Evolutionary conservation across 2,888 invertebrate species (phyloP).

Genomic region (Hypena proboscidalis): DNA sequence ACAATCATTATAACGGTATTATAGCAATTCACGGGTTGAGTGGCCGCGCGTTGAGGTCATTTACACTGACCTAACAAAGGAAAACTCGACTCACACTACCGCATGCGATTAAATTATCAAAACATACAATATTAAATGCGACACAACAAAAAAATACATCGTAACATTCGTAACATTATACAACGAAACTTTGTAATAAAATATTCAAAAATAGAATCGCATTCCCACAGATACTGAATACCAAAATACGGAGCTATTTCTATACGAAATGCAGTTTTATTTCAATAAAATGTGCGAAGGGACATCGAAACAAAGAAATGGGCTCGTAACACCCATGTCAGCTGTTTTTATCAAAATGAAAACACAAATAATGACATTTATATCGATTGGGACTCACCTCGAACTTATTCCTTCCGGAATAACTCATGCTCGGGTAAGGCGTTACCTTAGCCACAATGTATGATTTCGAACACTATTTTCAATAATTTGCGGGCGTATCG

Average conservation of each 20-base stretch:
- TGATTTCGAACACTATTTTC: constrained; percentile 48
- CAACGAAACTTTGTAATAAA: constrained; percentile 34
- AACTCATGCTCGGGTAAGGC: constrained; percentile 84
- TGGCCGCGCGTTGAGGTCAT: constrained; percentile 61
- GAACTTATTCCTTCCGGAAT: constrained; percentile 87
- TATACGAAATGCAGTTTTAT: background rate
- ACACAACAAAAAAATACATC: constrained; percentile 28
- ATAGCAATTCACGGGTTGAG: constrained; percentile 52
- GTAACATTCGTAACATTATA: constrained; percentile 14
- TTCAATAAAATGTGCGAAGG: constrained; percentile 3
- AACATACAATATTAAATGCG: constrained; percentile 35
- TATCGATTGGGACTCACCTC: constrained; percentile 81
- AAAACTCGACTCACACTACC: constrained; percentile 35
- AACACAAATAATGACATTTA: constrained; percentile 71
- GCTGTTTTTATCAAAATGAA: constrained; percentile 86
- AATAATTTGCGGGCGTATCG: constrained; percentile 42
- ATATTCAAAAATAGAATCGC: constrained; percentile 55
- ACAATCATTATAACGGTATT: constrained; percentile 60
- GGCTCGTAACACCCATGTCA: constrained; percentile 69
- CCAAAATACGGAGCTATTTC: constrained; percentile 1
- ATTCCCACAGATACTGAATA: constrained; percentile 3
- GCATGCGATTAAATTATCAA: constrained; percentile 39
- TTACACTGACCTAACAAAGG: constrained; percentile 62
- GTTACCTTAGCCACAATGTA: constrained; percentile 82
- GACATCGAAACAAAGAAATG: constrained; percentile 65